Evolutionary conservation across 1,140 invertebrate species (phyloP), one percentile per base, ranked within the genome.

Genomic region (Drosophila nasuta): DNA sequence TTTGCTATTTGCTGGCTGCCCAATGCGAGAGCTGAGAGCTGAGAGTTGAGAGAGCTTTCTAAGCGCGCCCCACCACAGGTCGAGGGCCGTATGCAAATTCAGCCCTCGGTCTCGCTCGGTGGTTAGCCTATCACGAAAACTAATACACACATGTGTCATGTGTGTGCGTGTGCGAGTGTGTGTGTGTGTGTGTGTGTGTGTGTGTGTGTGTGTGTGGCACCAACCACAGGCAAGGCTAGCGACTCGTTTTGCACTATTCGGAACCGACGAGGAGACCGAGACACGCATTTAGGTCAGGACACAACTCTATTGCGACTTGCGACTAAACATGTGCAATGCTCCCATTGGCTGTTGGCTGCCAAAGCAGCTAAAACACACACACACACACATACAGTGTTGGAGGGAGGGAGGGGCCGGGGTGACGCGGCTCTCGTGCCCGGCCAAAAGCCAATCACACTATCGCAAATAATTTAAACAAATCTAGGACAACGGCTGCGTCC

Each of bases 391-490:
- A 71, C 63, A 56, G 13, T 54, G 11, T 3, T n/a, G 33, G 57
- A 10, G 30, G 10, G 6, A 8, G 20, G 5, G 6, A 48, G 49
- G 33, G 60, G 41, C 57, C 52, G 56, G 17, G 60, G 41, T 43
- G 15, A 57, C 54, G 54, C 54, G 54, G 17, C 49, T 33, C 46
- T 59, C 54, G 71, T 58, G 62, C 72, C 41, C 58, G 73, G 56
- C 73, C 78, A 85, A 82, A 92, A 91, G 91, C 91, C 91, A 92
- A 92, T 92, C 91, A 92, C 87, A 92, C 91, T 92, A 92, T 92
- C 91, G 91, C 91, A 92, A 91, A 92, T 82, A 86, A 88, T 92
- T 92, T 87, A 92, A 92, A 92, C 91, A 92, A 92, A 92, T 92
- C 87, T 91, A 91, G 87, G 91, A 85, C 83, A 87, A 66, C 66